Percentiles rank a stretch among this genome's conserved stretches.
phyloP scores from a whole-genome alignment of 2,888 invertebrate species.

The Meiosimyza decipiens region DNA sequence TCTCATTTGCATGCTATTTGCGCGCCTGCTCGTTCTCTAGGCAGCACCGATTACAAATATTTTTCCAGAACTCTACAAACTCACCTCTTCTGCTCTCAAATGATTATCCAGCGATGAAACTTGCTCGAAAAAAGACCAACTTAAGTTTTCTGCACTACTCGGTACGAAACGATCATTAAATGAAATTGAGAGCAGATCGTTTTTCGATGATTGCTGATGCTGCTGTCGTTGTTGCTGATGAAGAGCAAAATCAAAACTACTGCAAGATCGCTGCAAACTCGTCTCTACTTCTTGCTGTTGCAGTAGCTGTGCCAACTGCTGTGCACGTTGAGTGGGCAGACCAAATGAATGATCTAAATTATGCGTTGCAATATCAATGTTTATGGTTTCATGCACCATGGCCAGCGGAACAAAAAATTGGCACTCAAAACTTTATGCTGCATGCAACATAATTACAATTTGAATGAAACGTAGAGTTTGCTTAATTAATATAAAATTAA shows the following conservation, averaged over 20 bases:
- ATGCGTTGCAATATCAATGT: conserved; percentile 45
- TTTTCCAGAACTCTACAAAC: conserved; percentile 14
- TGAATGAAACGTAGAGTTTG: neutral
- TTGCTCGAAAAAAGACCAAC: conserved; percentile 58
- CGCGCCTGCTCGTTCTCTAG: too few relatives aligned
- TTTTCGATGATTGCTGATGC: neutral
- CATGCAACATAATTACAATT: conserved; percentile 19
- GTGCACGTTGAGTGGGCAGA: conserved; percentile 16
- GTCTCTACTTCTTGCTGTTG: conserved; percentile 22
- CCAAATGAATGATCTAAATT: conserved; percentile 53
- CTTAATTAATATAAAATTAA: conserved; percentile 29
- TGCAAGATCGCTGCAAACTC: conserved; percentile 30
- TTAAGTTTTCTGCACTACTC: conserved; percentile 50
- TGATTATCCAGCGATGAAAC: conserved; percentile 53
- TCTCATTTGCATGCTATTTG: too few relatives aligned
- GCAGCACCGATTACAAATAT: too few relatives aligned
- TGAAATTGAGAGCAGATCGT: conserved; percentile 17
- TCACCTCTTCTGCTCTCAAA: conserved; percentile 50
- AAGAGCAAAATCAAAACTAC: conserved; percentile 25
- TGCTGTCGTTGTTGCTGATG: conserved; percentile 14
- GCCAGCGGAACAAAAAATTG: conserved; percentile 40
- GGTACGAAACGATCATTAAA: conserved; percentile 17
- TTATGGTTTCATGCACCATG: conserved; percentile 53
- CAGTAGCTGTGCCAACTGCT: conserved; percentile 20
- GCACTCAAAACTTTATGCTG: conserved; percentile 3